phyloP scores from a whole-genome alignment of 64 coral and sea anemone species.

The Stichodactyla mertensii region DNA sequence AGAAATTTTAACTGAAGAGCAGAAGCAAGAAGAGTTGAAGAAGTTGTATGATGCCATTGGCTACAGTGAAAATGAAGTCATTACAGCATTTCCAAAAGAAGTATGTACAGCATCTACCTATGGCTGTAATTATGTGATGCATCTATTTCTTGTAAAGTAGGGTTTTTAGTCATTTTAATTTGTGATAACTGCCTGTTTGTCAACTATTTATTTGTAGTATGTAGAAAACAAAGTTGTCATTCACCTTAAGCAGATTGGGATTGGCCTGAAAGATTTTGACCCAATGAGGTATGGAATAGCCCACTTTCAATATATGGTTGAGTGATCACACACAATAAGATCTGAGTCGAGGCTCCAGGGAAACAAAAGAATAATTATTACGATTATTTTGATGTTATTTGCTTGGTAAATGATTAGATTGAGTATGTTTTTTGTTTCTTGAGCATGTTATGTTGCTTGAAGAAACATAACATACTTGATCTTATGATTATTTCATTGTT shows the following conservation, averaged over 20 bases:
- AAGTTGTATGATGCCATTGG: conserved; percentile 92
- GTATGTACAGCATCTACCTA: background rate
- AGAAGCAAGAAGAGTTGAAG: conserved; percentile 87
- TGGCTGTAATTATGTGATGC: background rate
- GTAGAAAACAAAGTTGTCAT: conserved; percentile 81
- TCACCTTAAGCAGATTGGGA: conserved; percentile 70
- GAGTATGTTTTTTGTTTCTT: too few species aligned
- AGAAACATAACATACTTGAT: too few species aligned
- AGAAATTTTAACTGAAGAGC: conserved; percentile 91
- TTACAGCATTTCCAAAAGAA: conserved; percentile 82
- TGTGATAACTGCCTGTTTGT: background rate
- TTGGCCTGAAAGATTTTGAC: conserved; percentile 69
- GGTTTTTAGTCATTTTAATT: background rate
- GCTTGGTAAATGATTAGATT: too few species aligned
- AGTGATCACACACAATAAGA: too few species aligned
- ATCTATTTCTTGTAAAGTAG: too few species aligned
- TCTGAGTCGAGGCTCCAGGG: too few species aligned
- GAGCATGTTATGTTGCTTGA: too few species aligned
- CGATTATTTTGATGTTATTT: too few species aligned
- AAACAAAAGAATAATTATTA: too few species aligned
- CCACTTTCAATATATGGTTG: too few species aligned
- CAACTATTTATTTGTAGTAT: conserved; percentile 55
- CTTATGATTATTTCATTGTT: too few species aligned
- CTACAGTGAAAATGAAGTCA: conserved; percentile 89
- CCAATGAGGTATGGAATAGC: background rate